A percentile compares a stretch with the other conserved stretches of the same genome.
Evolutionary conservation across 2,888 invertebrate genomes (phyloP).

Genomic region (Scelioninae gen. 1): DNA sequence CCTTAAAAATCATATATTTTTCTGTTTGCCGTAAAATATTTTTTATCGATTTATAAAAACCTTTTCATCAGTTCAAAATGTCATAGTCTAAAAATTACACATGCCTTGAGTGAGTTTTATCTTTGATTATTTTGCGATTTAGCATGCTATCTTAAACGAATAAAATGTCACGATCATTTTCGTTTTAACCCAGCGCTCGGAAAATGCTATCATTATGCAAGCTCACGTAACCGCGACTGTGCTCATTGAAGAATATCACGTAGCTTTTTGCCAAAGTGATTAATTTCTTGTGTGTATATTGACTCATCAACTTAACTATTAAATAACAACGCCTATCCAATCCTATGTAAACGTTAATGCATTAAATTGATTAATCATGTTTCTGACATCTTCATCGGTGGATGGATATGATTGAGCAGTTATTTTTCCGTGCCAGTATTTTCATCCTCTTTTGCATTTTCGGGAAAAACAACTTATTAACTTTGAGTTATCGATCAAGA

Average conservation of each 20-base stretch:
- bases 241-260: constrained; percentile 40
- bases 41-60: no score
- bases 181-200: constrained; percentile 11
- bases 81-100: no score
- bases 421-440: constrained; percentile 23
- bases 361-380: constrained; percentile 50
- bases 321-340: constrained; percentile 30
- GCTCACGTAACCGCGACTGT: constrained; percentile 47
- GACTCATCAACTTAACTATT: constrained; percentile 50
- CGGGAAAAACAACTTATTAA: neutral
- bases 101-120: no score
- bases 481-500: neutral
- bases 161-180: constrained; percentile 40
- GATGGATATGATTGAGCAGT: constrained; percentile 29
- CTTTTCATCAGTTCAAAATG: no score
- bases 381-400: constrained; percentile 16
- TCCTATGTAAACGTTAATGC: constrained; percentile 23
- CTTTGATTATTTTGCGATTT: constrained; percentile 2
- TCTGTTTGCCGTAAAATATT: no score
- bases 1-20: no score
- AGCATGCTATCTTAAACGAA: constrained; percentile 13
- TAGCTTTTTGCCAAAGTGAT: constrained; percentile 47
- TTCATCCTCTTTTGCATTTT: neutral
- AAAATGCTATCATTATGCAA: constrained; percentile 42
- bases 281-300: constrained; percentile 52